phyloP scores from a whole-genome alignment of 2,888 invertebrate species.

The Tuberolachnus salignus region DNA sequence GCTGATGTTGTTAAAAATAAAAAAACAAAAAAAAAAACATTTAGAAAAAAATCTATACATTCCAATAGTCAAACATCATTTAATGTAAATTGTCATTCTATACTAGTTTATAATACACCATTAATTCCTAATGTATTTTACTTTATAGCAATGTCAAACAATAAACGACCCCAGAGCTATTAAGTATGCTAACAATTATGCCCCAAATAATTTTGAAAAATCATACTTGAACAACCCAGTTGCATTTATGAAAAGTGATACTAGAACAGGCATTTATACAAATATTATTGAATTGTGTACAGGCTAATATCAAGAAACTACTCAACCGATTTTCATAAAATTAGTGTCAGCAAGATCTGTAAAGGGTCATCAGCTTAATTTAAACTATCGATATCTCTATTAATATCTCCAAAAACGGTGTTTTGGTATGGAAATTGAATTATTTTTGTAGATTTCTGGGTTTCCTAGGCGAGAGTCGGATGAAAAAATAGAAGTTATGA shows the following conservation, averaged over 20 bases:
- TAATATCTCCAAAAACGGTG: too few species aligned
- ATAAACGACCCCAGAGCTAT: not conserved
- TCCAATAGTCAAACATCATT: constrained; percentile 1
- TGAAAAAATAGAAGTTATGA: too few species aligned
- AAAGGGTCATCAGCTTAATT: too few species aligned
- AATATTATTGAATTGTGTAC: too few species aligned
- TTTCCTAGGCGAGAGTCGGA: too few species aligned
- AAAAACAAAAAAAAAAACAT: constrained; percentile 17
- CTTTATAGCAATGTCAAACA: not conserved
- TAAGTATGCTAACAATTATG: constrained; percentile 22
- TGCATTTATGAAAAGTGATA: constrained; percentile 35
- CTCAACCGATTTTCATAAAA: too few species aligned
- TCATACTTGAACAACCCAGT: constrained; percentile 44
- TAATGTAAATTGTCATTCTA: not conserved
- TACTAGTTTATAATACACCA: not conserved
- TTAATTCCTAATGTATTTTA: not conserved
- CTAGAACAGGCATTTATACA: constrained; percentile 12
- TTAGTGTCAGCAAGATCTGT: too few species aligned
- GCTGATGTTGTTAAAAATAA: constrained; percentile 26
- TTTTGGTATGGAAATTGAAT: too few species aligned
- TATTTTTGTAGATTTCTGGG: too few species aligned
- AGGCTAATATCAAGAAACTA: too few species aligned
- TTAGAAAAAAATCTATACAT: constrained; percentile 25
- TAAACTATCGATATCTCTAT: too few species aligned
- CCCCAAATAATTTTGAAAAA: constrained; percentile 40